Percentiles rank a stretch among this genome's conserved stretches.
phyloP scores from a whole-genome alignment of 2,113 vertebrate genomes.

The Jacana jacana region DNA sequence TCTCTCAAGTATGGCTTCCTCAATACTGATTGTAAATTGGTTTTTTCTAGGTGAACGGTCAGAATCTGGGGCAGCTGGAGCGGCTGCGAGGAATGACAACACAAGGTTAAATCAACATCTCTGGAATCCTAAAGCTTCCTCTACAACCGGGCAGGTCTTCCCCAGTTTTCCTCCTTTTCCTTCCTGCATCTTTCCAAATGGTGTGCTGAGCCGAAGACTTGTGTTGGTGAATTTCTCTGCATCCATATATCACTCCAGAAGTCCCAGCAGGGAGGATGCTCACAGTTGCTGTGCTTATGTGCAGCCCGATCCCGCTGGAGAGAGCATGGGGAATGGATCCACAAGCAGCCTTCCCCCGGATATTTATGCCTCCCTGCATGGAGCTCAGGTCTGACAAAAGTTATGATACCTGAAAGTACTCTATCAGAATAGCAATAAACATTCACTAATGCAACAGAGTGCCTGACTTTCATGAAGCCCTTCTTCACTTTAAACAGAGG shows the following conservation, averaged over 20 bases:
- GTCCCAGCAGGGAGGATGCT: neutral
- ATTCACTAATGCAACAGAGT: neutral
- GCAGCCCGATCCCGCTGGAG: neutral
- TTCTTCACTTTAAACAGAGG: conserved; percentile 26
- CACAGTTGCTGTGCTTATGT: neutral
- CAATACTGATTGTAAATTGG: neutral
- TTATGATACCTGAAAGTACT: conserved; percentile 25
- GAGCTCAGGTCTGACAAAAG: neutral
- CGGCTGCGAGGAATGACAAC: neutral
- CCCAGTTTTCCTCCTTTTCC: neutral
- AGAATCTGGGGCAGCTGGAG: neutral
- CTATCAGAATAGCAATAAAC: conserved; percentile 29
- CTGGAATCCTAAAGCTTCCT: neutral
- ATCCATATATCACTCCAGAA: neutral
- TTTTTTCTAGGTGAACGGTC: neutral
- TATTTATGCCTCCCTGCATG: conserved; percentile 8
- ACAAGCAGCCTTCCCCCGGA: neutral
- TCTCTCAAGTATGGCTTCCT: neutral
- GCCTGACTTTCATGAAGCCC: neutral
- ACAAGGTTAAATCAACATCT: neutral
- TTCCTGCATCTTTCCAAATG: neutral
- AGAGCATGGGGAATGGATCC: neutral
- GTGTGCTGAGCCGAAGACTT: rapidly evolving
- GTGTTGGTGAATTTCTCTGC: neutral
- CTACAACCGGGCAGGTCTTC: neutral